Conservation (phyloP, 2,888 invertebrate species). For the Anaspis maculata region DNA sequence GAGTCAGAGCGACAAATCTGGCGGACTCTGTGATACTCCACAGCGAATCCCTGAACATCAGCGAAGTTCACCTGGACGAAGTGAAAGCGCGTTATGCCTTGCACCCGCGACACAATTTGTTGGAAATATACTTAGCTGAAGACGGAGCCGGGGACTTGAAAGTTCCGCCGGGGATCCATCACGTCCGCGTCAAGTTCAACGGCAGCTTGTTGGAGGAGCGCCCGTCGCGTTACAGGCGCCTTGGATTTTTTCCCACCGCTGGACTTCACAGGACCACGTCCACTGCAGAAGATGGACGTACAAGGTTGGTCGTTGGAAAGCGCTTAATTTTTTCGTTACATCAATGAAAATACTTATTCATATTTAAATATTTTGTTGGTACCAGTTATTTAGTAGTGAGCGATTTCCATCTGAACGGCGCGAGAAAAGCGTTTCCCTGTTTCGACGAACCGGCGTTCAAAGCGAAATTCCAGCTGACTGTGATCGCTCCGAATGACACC, state of each 20-base stretch:
- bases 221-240: slow-evolving; percentile 53
- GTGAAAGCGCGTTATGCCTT: slow-evolving; percentile 2
- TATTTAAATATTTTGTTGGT: too few relatives aligned
- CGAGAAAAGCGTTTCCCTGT: too few relatives aligned
- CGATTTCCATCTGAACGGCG: slow-evolving; percentile 25
- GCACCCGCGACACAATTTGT: neutral
- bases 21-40: slow-evolving; percentile 23
- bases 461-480: slow-evolving; percentile 22
- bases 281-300: too few relatives aligned
- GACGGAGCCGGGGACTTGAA: too few relatives aligned
- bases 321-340: too few relatives aligned
- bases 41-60: slow-evolving; percentile 22
- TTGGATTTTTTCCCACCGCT: too few relatives aligned
- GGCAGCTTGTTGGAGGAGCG: slow-evolving; percentile 55
- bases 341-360: too few relatives aligned
- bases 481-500: slow-evolving; percentile 23
- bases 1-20: slow-evolving; percentile 10
- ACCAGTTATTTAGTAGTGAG: slow-evolving; percentile 23
- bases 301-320: too few relatives aligned
- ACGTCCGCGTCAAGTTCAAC: slow-evolving; percentile 50
- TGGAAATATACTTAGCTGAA: slow-evolving; percentile 11
- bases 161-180: slow-evolving; percentile 42
- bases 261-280: too few relatives aligned
- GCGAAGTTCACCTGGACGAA: slow-evolving; percentile 17
- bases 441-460: too few relatives aligned